These are phyloP conservation scores for Alauda arvensis DNA, from an alignment of 2,797 vertebrate species.

Conservation along the genomic window DNA sequence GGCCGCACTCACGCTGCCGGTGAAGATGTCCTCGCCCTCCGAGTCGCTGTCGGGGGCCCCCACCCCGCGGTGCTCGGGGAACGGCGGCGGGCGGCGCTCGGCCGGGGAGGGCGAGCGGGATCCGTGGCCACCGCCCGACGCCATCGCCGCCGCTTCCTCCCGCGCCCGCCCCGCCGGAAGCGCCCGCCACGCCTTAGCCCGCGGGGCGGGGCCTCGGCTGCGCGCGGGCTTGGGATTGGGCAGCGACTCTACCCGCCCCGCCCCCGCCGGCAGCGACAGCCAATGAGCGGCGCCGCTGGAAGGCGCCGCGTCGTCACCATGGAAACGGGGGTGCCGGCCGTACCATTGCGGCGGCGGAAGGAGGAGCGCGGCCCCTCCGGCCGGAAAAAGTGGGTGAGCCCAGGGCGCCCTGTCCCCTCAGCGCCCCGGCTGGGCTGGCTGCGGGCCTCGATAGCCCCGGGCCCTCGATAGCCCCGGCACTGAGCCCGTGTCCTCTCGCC, in stretches of 20 bases:
- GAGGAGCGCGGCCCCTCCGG: too few relatives aligned
- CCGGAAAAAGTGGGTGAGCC: not conserved
- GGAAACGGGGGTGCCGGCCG: not conserved
- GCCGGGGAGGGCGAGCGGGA: constrained; percentile 64
- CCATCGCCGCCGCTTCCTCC: constrained; percentile 67
- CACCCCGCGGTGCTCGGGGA: constrained; percentile 51
- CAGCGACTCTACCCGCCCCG: rapidly evolving
- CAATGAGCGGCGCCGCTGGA: not conserved
- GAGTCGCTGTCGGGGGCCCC: constrained; percentile 70
- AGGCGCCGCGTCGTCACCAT: not conserved
- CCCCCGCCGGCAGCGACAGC: rapidly evolving
- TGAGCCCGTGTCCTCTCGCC: not conserved
- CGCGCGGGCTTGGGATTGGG: not conserved
- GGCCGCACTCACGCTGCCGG: constrained; percentile 63
- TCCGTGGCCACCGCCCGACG: constrained; percentile 60
- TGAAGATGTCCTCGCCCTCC: constrained; percentile 78
- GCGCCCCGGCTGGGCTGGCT: not conserved
- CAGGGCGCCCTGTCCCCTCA: not conserved
- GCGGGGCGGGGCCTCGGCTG: not conserved
- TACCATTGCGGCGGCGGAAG: not conserved
- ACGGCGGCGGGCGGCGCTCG: constrained; percentile 66
- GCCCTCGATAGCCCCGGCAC: not conserved
- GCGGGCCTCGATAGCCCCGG: too few relatives aligned
- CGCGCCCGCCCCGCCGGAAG: constrained; percentile 64
- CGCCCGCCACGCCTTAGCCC: not conserved